Evolutionary conservation across 2,888 invertebrate genomes (phyloP), one percentile per base, ranked within the genome.

Genomic region (Aproaerema taeniolella): DNA sequence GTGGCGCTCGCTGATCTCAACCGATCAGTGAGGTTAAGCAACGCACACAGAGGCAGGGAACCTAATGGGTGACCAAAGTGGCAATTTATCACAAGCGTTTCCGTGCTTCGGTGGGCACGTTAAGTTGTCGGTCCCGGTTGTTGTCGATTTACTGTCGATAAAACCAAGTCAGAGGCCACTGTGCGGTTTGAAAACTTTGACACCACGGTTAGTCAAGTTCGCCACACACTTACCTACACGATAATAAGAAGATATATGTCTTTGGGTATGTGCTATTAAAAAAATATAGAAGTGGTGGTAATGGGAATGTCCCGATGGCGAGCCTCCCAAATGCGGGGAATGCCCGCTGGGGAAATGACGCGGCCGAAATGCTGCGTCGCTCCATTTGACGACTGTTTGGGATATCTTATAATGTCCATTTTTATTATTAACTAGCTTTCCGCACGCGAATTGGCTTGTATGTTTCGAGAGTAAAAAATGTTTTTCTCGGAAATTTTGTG

Each of bases 261-360:
- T 20, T 20, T 8, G 20, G 8, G 20, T 20, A n/a, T n/a, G n/a
- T 20, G 20, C 20, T 6, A 20, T 20, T 4, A 20, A 20, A 20
- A 8, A 20, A 6, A 20, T 4, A 6, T 8, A 4, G 8, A 6
- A 6, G 4, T 20, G n/a, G 26, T n/a, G 26, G 26, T 16, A 33
- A n/a, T 12, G 24, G 16, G 38, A 41, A 25, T n/a, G 28, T 1
- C 29, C 39, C 36, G 28, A 52, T 49, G 53, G 51, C 50, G 49
- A 53, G 52, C 59, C 59, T 52, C 55, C 58, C 56, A 53, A 61
- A 61, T 55, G 56, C 55, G 55, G 54, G 44, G 58, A 62, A 62
- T 57, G 61, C 47, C 46, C 55, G 49, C 44, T 49, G 45, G 48
- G 68, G 68, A 71, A 75, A 68, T 70, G 68, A 68, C 65, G 58